A percentile compares a stretch with the other conserved stretches of the same genome.
These are phyloP conservation scores for Psammodynastes pulverulentus DNA, from an alignment of 2,113 vertebrate species.

Conservation along the genomic window DNA sequence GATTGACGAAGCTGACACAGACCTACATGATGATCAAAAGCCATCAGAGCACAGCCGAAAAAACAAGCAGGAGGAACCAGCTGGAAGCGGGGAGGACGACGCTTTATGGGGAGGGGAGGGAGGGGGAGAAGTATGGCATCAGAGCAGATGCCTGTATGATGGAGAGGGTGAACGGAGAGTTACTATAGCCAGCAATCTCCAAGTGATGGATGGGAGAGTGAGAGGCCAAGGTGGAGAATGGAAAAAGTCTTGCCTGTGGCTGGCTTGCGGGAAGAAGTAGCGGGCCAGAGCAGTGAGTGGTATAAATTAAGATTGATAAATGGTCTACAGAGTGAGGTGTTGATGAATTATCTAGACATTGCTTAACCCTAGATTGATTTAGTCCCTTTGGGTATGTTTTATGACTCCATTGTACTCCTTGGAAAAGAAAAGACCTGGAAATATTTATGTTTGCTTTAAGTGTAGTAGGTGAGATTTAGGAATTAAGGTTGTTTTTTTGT, in stretches of 20 bases:
- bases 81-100: conserved; percentile 3
- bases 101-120: background rate
- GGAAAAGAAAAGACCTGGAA: background rate
- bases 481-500: background rate
- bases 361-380: background rate
- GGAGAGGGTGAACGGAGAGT: background rate
- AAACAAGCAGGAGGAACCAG: background rate
- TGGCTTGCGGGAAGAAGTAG: background rate
- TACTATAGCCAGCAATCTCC: background rate
- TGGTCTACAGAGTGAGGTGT: background rate
- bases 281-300: background rate
- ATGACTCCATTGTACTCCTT: background rate
- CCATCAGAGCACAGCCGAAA: conserved; percentile 31
- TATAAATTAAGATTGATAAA: conserved; percentile 25
- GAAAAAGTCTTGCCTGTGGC: background rate
- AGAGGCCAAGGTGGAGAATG: conserved; percentile 5
- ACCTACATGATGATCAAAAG: conserved; percentile 31
- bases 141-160: background rate
- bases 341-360: background rate
- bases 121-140: background rate
- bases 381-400: background rate
- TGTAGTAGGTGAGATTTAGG: background rate
- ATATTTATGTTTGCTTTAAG: background rate
- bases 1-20: conserved; percentile 76
- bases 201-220: background rate